Evolutionary conservation across 2,888 invertebrate genomes (phyloP), one percentile per base, ranked within the genome.

Genomic region (Leptogaster cylindrica): DNA sequence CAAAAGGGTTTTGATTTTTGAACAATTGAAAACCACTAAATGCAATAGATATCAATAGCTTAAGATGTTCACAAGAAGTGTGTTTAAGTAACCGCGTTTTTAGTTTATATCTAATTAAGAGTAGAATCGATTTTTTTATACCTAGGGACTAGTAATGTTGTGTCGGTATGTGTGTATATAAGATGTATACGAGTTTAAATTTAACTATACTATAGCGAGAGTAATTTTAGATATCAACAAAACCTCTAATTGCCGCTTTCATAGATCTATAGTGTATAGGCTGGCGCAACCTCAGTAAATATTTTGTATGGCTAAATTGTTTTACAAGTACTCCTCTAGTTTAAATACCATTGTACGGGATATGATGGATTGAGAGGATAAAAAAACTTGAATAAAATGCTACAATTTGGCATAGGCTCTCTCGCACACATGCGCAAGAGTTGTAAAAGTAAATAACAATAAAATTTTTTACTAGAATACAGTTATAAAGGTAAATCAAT

Each of bases 21-120:
- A n/a, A n/a, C n/a, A n/a, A n/a, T n/a, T n/a, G n/a, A n/a, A n/a
- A n/a, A n/a, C n/a, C n/a, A n/a, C n/a, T n/a, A n/a, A n/a, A n/a
- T n/a, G n/a, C n/a, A n/a, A n/a, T n/a, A n/a, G n/a, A 48, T 46
- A 31, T 48, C 31, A 64, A 64, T 41, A 25, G 61, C 61, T 61
- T 48, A 27, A 50, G 39, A 50, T 65, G 36, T 65, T 65, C 65
- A 52, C 52, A 65, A 52, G 52, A 52, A 52, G 51, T 65, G 65
- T 41, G 50, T 52, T 52, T n/a, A n/a, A n/a, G n/a, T n/a, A n/a
- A n/a, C n/a, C n/a, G n/a, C n/a, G n/a, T n/a, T n/a, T 31, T 31
- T 55, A 52, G 7, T 31, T 12, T 55, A n/a, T 31, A 55, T n/a
- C n/a, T n/a, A 8, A 31, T 28, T 55, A 14, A 12, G 18, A 18